Evolutionary conservation across 2,113 vertebrate genomes (phyloP), one percentile per base, ranked within the genome.

Genomic region (Aviceda subcristata): DNA sequence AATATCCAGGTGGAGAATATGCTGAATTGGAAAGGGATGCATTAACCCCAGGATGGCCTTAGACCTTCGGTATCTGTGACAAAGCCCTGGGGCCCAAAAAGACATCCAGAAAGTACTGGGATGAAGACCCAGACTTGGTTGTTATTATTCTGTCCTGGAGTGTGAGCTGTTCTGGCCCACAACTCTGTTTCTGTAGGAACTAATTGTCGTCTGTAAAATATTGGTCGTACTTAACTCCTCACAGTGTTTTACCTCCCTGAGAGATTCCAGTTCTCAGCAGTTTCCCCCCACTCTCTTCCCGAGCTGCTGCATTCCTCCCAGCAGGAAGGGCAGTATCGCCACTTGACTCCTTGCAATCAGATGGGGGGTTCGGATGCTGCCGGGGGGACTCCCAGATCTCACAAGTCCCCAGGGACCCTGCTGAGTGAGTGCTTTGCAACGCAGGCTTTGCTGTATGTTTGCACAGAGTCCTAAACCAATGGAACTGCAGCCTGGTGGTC

Each of bases 271-370:
- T 51, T 71, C 48, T 69, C 46, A 71, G 62, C 69, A 88, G 60
- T 85, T 90, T 11, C 32, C 56, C 36, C 53, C 12, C 4, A 1
- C 41, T 43, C 22, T 85, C 41, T 45, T 51, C 27, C 68, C n/a
- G 50, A 79, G 79, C 57, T 26, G 51, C 74, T 17, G 30, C 4
- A 1, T 72, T 60, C 23, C 43, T 69, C 62, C 55, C 39, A 26
- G n/a, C 41, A 71, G 77, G 76, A 87, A 38, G 24, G 62, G 26
- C 76, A 81, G 50, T 29, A 38, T n/a, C 39, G 16, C 12, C 10
- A 0, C 36, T 30, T 29, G 19, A 16, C 20, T 39, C 1, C 0
- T 19, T 45, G 59, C 22, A 46, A 3, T 68, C 41, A 10, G 18
- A 27, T 32, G 41, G 23, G 29, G 21, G 5, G 48, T 8, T 19